Evolutionary conservation across 2,113 vertebrate species (phyloP).

Genomic region (Hiodon alosoides): DNA sequence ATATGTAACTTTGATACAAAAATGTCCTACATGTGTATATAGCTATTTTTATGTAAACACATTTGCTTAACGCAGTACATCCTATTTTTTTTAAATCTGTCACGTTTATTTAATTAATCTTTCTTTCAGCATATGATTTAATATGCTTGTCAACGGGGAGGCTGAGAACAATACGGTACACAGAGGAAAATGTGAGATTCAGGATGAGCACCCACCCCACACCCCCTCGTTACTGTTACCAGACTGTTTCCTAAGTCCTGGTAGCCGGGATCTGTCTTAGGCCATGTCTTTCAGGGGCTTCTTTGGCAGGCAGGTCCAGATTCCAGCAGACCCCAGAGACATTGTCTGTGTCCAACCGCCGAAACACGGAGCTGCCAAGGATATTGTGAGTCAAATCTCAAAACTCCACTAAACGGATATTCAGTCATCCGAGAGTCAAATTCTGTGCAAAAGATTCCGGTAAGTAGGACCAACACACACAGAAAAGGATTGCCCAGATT

Average conservation of each 20-base stretch:
- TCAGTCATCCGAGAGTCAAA: slow-evolving; percentile 2
- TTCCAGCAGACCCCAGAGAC: slow-evolving; percentile 23
- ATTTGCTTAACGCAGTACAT: background rate
- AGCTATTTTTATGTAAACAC: background rate
- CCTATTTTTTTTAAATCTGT: background rate
- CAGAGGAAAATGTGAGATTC: slow-evolving; percentile 3
- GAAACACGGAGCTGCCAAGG: slow-evolving; percentile 11
- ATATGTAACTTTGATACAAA: too few species aligned
- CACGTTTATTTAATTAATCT: background rate
- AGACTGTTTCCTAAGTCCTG: slow-evolving; percentile 1
- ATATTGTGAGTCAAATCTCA: slow-evolving; percentile 21
- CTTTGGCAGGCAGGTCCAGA: slow-evolving; percentile 14
- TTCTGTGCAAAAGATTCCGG: background rate
- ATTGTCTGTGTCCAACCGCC: slow-evolving; percentile 2
- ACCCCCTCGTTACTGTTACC: background rate
- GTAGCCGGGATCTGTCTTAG: slow-evolving; percentile 5
- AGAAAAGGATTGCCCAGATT: background rate
- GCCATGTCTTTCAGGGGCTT: background rate
- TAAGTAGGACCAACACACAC: slow-evolving; percentile 1
- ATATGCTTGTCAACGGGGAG: background rate
- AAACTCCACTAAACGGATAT: slow-evolving; percentile 18
- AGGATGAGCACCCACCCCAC: background rate
- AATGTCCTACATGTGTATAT: too few species aligned
- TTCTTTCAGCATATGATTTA: background rate
- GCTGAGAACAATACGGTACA: background rate